Percentiles rank a stretch among this genome's conserved stretches.
These are phyloP conservation scores for Nomada fabriciana DNA, from an alignment of 2,888 invertebrate genomes.

Conservation along the genomic window DNA sequence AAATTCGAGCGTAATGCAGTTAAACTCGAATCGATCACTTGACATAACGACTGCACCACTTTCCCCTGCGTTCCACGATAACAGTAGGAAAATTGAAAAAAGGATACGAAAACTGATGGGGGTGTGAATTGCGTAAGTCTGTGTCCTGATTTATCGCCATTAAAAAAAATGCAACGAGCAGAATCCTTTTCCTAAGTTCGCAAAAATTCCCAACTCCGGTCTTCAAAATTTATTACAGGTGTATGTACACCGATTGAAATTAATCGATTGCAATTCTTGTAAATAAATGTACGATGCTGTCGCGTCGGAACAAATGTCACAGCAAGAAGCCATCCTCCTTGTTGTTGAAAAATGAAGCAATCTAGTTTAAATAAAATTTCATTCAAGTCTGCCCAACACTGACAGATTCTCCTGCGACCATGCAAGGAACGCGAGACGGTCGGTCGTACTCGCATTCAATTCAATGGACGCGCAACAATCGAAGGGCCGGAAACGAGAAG, in stretches of 20 bases:
- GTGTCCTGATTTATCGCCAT: too few species aligned
- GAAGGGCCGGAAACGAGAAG: conserved; percentile 51
- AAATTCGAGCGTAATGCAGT: conserved; percentile 38
- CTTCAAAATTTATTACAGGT: too few species aligned
- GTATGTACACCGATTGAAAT: too few species aligned
- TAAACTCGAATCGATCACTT: conserved; percentile 20
- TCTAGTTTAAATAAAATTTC: neutral
- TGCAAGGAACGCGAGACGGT: neutral
- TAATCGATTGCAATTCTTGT: too few species aligned
- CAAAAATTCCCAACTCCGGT: too few species aligned
- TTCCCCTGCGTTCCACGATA: conserved; percentile 6
- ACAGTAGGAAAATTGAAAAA: neutral
- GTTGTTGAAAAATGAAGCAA: neutral
- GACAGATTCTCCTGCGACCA: conserved; percentile 38
- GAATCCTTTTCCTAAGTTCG: too few species aligned
- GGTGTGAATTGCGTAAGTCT: too few species aligned
- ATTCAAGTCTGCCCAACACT: conserved; percentile 1
- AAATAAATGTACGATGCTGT: too few species aligned
- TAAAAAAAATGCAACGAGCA: too few species aligned
- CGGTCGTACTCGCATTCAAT: conserved; percentile 29
- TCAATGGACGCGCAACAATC: conserved; percentile 40
- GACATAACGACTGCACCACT: conserved; percentile 29
- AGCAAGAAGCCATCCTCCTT: neutral
- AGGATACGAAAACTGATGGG: neutral
- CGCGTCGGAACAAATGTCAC: neutral